phyloP scores from a whole-genome alignment of 2,888 invertebrate genomes.

The Hirtodrosophila cameraria region DNA sequence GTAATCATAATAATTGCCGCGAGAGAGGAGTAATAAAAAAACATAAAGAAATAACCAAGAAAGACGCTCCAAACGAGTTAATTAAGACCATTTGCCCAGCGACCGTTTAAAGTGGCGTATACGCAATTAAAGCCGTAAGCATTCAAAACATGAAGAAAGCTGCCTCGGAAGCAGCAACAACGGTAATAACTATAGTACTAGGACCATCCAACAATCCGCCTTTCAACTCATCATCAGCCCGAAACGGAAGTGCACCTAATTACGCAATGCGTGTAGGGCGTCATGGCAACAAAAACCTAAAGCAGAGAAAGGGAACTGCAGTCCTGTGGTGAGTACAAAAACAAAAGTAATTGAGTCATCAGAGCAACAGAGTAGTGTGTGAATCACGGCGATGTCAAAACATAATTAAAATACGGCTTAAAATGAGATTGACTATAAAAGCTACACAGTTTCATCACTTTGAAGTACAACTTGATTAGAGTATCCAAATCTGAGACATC shows the following conservation, averaged over 20 bases:
- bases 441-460: not conserved
- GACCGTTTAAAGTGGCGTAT: constrained; percentile 75
- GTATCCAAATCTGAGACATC: too few species aligned
- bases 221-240: not conserved
- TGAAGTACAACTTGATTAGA: too few species aligned
- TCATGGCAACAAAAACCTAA: constrained; percentile 26
- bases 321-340: not conserved
- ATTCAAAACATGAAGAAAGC: constrained; percentile 74
- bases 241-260: constrained; percentile 71
- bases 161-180: constrained; percentile 66
- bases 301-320: constrained; percentile 4
- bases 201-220: constrained; percentile 30
- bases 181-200: constrained; percentile 32
- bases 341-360: constrained; percentile 1
- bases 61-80: constrained; percentile 63
- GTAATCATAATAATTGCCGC: constrained; percentile 75
- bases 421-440: not conserved
- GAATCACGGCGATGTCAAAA: constrained; percentile 3
- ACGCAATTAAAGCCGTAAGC: constrained; percentile 69
- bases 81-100: constrained; percentile 75
- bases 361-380: constrained; percentile 8
- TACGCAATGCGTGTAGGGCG: constrained; percentile 60
- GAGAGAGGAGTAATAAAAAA: constrained; percentile 68
- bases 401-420: not conserved
- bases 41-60: constrained; percentile 56